phyloP scores from a whole-genome alignment of 2,113 vertebrate genomes.

The Chionodraco myersi region DNA sequence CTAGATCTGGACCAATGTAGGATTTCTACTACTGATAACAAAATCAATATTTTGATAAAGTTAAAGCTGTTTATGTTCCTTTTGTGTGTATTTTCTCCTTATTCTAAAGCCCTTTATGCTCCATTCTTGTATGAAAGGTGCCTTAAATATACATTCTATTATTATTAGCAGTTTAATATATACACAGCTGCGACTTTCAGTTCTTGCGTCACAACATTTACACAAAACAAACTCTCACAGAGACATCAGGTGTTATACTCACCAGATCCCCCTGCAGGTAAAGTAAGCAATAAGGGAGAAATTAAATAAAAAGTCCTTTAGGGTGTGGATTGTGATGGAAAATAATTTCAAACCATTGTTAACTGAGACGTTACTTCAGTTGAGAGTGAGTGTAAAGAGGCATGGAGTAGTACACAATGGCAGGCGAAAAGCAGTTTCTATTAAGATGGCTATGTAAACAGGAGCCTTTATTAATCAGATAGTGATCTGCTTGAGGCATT shows the following conservation, averaged over 20 bases:
- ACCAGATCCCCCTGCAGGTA: conserved; percentile 83
- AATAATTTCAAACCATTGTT: not conserved
- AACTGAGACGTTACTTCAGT: not conserved
- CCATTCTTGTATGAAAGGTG: too few species aligned
- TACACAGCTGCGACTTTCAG: not conserved
- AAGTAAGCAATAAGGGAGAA: conserved; percentile 67
- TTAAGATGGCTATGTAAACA: conserved; percentile 32
- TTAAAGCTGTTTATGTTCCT: too few species aligned
- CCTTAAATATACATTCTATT: too few species aligned
- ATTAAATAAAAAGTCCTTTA: conserved; percentile 53
- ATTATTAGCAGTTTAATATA: not conserved
- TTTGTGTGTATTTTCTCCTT: too few species aligned
- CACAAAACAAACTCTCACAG: not conserved
- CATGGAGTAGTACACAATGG: conserved; percentile 17
- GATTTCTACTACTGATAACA: not conserved
- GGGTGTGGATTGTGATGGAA: not conserved
- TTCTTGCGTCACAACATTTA: conserved; percentile 11
- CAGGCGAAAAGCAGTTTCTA: conserved; percentile 13
- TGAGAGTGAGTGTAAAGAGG: conserved; percentile 9
- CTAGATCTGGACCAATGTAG: not conserved
- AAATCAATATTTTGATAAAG: not conserved
- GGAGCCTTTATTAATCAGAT: conserved; percentile 48
- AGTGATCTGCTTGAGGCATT: conserved; percentile 28
- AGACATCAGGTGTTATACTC: conserved; percentile 64
- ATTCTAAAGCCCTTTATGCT: too few species aligned